phyloP scores from a whole-genome alignment of 2,113 vertebrate species.

The Aphelocoma coerulescens region DNA sequence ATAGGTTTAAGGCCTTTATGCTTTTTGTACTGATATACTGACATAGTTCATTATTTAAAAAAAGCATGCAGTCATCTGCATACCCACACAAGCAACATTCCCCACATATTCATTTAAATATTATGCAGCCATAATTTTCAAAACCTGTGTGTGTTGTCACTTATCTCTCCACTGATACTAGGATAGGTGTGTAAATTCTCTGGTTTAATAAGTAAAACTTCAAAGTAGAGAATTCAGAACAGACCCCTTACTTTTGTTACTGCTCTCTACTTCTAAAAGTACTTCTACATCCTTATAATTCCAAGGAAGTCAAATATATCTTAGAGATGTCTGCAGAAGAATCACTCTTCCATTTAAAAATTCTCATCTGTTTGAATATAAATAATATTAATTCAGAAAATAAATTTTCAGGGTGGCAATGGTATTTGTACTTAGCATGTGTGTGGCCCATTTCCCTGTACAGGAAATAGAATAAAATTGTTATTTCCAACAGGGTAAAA shows the following conservation, averaged over 20 bases:
- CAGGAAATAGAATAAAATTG: neutral
- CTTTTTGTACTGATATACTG: neutral
- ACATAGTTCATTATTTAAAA: neutral
- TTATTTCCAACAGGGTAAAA: neutral
- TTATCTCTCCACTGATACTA: neutral
- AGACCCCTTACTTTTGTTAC: neutral
- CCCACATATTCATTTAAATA: neutral
- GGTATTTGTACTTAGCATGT: neutral
- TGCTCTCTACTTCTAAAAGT: neutral
- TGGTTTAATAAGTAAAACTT: neutral
- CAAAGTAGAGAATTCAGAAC: neutral
- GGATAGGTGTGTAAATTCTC: accelerated
- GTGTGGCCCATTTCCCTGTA: neutral
- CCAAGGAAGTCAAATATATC: neutral
- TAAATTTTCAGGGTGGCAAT: neutral
- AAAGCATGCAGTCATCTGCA: neutral
- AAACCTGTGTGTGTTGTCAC: neutral
- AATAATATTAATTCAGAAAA: neutral
- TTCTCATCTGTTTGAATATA: neutral
- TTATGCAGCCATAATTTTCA: neutral
- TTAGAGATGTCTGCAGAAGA: neutral
- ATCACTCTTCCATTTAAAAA: neutral
- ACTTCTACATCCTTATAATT: neutral
- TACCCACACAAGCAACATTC: neutral
- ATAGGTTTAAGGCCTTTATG: neutral